phyloP scores from a whole-genome alignment of 2,797 vertebrate genomes.

The Capromys pilorides region DNA sequence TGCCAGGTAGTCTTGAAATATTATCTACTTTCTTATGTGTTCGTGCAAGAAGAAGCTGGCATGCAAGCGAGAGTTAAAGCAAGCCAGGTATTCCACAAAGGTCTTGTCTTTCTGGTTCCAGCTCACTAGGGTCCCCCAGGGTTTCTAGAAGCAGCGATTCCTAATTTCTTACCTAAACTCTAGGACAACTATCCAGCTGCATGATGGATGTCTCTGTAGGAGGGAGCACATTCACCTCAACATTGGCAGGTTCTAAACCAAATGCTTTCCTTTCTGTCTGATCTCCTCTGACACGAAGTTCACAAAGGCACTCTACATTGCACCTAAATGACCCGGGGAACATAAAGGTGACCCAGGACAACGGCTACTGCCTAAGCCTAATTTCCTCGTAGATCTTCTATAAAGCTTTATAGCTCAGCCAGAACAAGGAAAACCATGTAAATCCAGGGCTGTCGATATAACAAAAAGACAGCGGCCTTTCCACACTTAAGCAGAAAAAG shows the following conservation, averaged over 20 bases:
- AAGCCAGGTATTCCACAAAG: not conserved
- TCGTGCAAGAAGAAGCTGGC: not conserved
- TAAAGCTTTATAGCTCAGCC: not conserved
- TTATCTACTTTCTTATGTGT: not conserved
- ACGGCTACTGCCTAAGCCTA: not conserved
- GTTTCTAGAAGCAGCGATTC: not conserved
- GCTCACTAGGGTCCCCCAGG: not conserved
- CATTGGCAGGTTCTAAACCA: not conserved
- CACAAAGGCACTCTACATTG: not conserved
- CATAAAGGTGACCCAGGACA: not conserved
- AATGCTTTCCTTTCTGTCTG: not conserved
- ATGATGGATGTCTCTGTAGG: not conserved
- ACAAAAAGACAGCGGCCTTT: not conserved
- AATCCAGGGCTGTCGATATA: not conserved
- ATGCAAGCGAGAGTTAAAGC: not conserved
- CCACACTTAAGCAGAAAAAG: not conserved
- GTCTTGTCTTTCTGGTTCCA: not conserved
- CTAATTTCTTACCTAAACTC: not conserved
- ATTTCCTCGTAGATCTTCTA: not conserved
- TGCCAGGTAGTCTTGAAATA: not conserved
- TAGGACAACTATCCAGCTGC: not conserved
- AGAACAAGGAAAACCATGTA: not conserved
- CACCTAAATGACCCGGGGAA: not conserved
- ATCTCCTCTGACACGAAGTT: not conserved
- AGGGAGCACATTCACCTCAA: not conserved